Conservation (phyloP, 2,113 vertebrate genomes). For the Corythaeola cristata region DNA sequence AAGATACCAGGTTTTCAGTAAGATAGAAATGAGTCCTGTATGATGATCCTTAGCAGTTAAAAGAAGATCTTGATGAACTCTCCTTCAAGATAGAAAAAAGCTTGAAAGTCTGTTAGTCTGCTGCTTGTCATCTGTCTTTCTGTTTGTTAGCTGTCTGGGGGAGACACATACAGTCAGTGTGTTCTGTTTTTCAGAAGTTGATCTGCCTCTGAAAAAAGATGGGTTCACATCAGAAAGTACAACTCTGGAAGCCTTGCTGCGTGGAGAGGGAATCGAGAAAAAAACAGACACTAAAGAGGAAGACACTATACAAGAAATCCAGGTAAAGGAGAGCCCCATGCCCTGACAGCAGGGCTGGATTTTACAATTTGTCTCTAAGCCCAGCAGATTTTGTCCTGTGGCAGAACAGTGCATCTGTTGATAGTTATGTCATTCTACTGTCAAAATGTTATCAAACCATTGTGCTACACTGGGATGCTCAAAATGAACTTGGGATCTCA, state of each 20-base stretch:
- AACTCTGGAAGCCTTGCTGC: slow-evolving; percentile 91
- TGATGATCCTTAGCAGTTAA: background rate
- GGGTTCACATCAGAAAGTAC: slow-evolving; percentile 87
- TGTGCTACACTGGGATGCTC: background rate
- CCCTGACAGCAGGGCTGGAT: background rate
- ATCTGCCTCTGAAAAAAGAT: slow-evolving; percentile 84
- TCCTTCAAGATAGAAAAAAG: background rate
- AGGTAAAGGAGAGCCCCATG: slow-evolving; percentile 75
- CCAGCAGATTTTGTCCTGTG: background rate
- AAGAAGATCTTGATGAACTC: background rate
- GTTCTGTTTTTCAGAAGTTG: slow-evolving; percentile 77
- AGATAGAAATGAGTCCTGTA: background rate
- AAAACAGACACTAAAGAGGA: slow-evolving; percentile 88
- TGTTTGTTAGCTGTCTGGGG: background rate
- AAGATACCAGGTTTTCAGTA: background rate
- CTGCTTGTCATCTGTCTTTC: background rate
- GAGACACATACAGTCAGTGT: background rate
- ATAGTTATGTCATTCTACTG: background rate
- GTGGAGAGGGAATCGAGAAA: slow-evolving; percentile 90
- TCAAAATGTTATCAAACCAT: slow-evolving; percentile 18
- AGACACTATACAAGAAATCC: slow-evolving; percentile 92
- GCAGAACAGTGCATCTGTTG: background rate
- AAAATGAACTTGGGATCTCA: background rate
- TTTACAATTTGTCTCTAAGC: background rate
- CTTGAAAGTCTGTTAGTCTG: background rate